phyloP scores from a whole-genome alignment of 2,113 vertebrate genomes.

The Cyrtonyx montezumae region DNA sequence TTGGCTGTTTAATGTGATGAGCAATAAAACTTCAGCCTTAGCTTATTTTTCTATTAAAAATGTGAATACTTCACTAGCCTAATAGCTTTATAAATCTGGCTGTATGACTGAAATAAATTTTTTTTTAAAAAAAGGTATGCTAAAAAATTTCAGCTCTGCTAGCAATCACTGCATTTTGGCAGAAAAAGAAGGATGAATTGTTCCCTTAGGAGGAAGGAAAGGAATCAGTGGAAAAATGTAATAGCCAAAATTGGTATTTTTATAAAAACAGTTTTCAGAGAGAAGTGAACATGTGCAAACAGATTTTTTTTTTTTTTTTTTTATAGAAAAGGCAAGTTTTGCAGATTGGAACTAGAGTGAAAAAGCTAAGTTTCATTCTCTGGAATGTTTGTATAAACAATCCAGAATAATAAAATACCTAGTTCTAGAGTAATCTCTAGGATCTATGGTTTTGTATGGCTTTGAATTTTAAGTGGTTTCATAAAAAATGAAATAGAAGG shows the following conservation, averaged over 20 bases:
- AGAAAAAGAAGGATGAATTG: background rate
- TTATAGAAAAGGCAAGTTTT: background rate
- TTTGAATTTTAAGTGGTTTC: background rate
- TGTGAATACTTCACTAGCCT: background rate
- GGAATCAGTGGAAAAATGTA: background rate
- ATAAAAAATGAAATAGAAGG: background rate
- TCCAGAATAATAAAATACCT: background rate
- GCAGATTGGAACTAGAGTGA: background rate
- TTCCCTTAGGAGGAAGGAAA: slow-evolving; percentile 13
- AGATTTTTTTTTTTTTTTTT: background rate
- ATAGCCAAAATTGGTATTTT: background rate
- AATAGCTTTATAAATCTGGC: background rate
- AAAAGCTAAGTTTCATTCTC: background rate
- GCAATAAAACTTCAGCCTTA: background rate
- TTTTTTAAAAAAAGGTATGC: background rate
- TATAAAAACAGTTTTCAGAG: background rate
- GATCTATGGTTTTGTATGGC: background rate
- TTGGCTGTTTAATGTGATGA: background rate
- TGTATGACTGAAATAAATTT: background rate
- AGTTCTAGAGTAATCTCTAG: background rate
- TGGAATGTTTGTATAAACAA: background rate
- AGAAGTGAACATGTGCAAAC: background rate
- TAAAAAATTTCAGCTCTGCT: background rate
- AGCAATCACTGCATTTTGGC: slow-evolving; percentile 5
- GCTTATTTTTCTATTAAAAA: slow-evolving; percentile 12